Percentiles rank a stretch among this genome's conserved stretches.
Conservation (phyloP, 2,888 invertebrate genomes). For the Tetragnatha montana region DNA sequence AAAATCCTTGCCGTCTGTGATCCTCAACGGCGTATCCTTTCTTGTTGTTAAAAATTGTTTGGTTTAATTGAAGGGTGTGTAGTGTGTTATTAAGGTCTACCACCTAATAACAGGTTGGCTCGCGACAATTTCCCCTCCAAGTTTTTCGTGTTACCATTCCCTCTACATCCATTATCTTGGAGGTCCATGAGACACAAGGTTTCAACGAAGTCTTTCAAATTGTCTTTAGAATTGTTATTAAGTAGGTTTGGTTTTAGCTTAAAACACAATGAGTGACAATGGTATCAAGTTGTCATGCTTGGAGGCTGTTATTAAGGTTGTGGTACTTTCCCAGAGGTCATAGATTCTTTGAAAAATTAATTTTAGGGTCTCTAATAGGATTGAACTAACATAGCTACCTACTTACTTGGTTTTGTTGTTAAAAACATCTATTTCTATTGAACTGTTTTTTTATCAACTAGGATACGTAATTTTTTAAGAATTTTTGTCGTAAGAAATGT, state of each 20-base stretch:
- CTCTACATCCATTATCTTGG: background rate
- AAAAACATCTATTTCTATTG: no score
- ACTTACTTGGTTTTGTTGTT: no score
- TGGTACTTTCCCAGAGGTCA: background rate
- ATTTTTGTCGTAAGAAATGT: no score
- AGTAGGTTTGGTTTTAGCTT: conserved; percentile 18
- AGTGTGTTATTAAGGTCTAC: conserved; percentile 41
- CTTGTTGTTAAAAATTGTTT: conserved; percentile 2
- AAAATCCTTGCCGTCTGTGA: no score
- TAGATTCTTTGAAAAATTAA: background rate
- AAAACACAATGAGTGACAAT: conserved; percentile 24
- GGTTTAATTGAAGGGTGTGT: conserved; percentile 38
- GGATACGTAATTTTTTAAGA: no score
- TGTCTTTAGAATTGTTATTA: background rate
- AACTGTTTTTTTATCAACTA: no score
- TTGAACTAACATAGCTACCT: background rate
- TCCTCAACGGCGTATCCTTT: background rate
- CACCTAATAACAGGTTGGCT: conserved; percentile 44
- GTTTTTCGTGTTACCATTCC: conserved; percentile 13
- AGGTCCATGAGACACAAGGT: background rate
- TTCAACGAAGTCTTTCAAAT: background rate
- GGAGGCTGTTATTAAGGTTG: conserved; percentile 10
- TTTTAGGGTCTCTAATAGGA: background rate
- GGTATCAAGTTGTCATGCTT: conserved; percentile 35
- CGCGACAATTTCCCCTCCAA: conserved; percentile 25